These are phyloP conservation scores for Chloropsis cyanopogon DNA, from an alignment of 2,113 vertebrate species.

Conservation along the genomic window DNA sequence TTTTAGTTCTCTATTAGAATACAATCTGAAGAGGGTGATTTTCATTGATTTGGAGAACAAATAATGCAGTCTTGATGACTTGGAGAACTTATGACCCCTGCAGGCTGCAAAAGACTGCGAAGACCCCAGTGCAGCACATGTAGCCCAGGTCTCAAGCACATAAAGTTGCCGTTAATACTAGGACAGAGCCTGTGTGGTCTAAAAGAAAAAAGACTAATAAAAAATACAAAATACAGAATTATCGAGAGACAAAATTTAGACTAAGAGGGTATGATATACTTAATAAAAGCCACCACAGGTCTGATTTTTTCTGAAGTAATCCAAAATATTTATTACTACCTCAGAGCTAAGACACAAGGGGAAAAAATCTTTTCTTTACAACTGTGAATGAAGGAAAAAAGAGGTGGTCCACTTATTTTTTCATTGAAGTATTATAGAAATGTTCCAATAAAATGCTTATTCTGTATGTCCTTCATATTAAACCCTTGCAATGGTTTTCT, in stretches of 20 bases:
- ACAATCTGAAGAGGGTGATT: not conserved
- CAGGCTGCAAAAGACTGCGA: not conserved
- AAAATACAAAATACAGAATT: not conserved
- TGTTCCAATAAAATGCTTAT: not conserved
- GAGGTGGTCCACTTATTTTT: not conserved
- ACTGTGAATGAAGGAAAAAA: not conserved
- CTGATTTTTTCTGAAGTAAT: not conserved
- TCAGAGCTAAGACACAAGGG: not conserved
- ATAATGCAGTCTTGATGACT: not conserved
- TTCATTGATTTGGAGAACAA: not conserved
- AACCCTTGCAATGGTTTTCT: not conserved
- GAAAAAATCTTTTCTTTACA: not conserved
- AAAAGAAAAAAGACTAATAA: not conserved
- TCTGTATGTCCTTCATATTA: not conserved
- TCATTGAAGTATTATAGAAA: not conserved
- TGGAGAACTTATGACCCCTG: not conserved
- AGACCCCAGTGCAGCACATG: fast-evolving
- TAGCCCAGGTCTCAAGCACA: not conserved
- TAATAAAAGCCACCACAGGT: not conserved
- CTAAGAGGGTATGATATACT: not conserved
- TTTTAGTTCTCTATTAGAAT: not conserved
- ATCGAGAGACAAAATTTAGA: not conserved
- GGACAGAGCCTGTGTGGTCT: not conserved
- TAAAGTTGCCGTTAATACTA: not conserved
- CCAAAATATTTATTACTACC: not conserved